Conservation (phyloP, 2,113 vertebrate genomes). For the Crotalus horridus region DNA sequence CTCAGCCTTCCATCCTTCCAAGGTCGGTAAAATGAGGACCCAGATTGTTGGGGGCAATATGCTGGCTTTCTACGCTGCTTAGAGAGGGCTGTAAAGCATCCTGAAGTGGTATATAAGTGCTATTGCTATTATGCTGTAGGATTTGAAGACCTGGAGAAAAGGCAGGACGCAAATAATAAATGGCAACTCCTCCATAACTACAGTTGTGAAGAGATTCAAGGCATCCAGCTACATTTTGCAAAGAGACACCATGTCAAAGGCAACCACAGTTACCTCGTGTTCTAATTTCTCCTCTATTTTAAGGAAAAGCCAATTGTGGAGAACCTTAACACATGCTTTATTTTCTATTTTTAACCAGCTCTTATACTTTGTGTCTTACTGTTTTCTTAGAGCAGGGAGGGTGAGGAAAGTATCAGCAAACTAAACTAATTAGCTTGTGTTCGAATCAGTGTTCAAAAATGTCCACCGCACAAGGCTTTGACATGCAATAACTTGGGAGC, state of each 20-base stretch:
- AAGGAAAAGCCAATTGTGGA: neutral
- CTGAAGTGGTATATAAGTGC: neutral
- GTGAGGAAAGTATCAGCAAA: neutral
- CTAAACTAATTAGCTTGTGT: slow-evolving; percentile 1
- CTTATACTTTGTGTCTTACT: neutral
- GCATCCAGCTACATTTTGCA: neutral
- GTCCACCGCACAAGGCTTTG: neutral
- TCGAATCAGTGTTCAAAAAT: neutral
- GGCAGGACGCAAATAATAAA: neutral
- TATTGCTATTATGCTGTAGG: neutral
- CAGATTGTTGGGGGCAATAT: neutral
- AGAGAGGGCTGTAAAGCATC: neutral
- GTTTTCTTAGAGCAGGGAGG: neutral
- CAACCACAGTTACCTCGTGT: neutral
- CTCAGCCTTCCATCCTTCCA: neutral
- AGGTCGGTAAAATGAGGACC: neutral
- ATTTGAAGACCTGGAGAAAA: neutral
- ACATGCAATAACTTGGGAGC: accelerated
- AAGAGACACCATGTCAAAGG: neutral
- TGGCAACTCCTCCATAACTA: slow-evolving; percentile 41
- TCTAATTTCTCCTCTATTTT: neutral
- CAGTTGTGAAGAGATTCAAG: slow-evolving; percentile 30
- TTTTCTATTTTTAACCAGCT: neutral
- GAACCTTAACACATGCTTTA: neutral
- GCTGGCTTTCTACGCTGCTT: accelerated